Evolutionary conservation across 2,888 invertebrate genomes (phyloP), one percentile per base, ranked within the genome.

Genomic region (Odiellus spinosus): DNA sequence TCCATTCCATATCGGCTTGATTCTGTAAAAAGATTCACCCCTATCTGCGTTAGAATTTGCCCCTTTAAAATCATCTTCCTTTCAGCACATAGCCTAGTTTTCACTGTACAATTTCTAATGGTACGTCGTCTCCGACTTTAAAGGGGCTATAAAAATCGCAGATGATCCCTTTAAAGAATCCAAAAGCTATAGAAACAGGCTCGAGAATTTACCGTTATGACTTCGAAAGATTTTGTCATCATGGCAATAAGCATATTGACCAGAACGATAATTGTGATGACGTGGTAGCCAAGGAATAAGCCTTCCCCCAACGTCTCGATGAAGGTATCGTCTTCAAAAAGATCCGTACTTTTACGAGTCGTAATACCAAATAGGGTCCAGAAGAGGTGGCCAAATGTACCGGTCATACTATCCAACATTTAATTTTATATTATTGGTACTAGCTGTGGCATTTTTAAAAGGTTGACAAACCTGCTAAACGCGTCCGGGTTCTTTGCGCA

Each of bases 1-100:
- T 79, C 81, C 81, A 82, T 59, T 82, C 82, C 6, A 76, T 74
- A 55, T 77, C 76, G 41, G 76, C 71, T 59, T 78, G 78, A 53
- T 76, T 75, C 17, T 71, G 39, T 32, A 42, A 46, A n/a, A n/a
- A n/a, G n/a, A n/a, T n/a, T n/a, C n/a, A n/a, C n/a, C n/a, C n/a
- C n/a, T n/a, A n/a, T n/a, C n/a, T n/a, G n/a, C n/a, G n/a, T n/a
- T n/a, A n/a, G n/a, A n/a, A n/a, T n/a, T n/a, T n/a, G n/a, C n/a
- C n/a, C n/a, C n/a, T n/a, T n/a, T n/a, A n/a, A n/a, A n/a, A n/a
- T n/a, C n/a, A n/a, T n/a, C n/a, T n/a, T n/a, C n/a, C n/a, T n/a
- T n/a, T n/a, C n/a, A n/a, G n/a, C n/a, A n/a, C n/a, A n/a, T n/a
- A n/a, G n/a, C n/a, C n/a, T n/a, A n/a, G n/a, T n/a, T n/a, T n/a